Evolutionary conservation across 2,797 vertebrate species (phyloP), one percentile per base, ranked within the genome.

Genomic region (Pygocentrus nattereri): DNA sequence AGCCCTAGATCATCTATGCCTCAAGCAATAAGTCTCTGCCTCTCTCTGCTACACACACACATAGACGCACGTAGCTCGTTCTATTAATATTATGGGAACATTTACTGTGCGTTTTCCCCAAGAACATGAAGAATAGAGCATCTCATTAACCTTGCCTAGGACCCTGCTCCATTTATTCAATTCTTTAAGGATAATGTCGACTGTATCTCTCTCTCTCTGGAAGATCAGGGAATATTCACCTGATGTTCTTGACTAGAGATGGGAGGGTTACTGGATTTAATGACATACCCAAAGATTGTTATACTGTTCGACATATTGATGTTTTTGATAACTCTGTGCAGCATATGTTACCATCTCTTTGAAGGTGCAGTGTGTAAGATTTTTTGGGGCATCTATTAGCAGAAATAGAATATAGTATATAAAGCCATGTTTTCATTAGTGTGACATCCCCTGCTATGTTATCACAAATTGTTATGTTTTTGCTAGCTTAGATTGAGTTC

Each of bases 151-250:
- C 77, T 79, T 27, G 38, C 58, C 34, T 13, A 62, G 27, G 54
- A 79, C 78, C 59, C 84, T 86, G 87, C 79, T 85, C 61, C 76
- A 74, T 71, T 58, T 65, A 65, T 88, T 91, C 62, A 90, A 88
- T 90, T 87, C 86, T 92, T 85, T 88, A 91, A 88, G 87, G 81
- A 71, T 62, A 80, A 78, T 75, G 81, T 88, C n/a, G 19, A 81
- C 50, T 64, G 15, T 64, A 31, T 4, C 64, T 12, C 6, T 25
- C 52, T 21, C 41, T 64, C 47, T 75, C 16, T 67, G 7, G 10
- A 4, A 18, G 25, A 13, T 18, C 5, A 12, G 27, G 50, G 27
- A 72, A 31, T 41, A n/a, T 47, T 59, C 56, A n/a, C 19, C 25
- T 11, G 67, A 65, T 10, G 41, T 44, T 44, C 13, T 50, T 50